Percentiles rank a stretch among this genome's conserved stretches.
These are phyloP conservation scores for Cryptomyrus ogoouensis DNA, from an alignment of 2,113 vertebrate species.

Conservation along the genomic window DNA sequence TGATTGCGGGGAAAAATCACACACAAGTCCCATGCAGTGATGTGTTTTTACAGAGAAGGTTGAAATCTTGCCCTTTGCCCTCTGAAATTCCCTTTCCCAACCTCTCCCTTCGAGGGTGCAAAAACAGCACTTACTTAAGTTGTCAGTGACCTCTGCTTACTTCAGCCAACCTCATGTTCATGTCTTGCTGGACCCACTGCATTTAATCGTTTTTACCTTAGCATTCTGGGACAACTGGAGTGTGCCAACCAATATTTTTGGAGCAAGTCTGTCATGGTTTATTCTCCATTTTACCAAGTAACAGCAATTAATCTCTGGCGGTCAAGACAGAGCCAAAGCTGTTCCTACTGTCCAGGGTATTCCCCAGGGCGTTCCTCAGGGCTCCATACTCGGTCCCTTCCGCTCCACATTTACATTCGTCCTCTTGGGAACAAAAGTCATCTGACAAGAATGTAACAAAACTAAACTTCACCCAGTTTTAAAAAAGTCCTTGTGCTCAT, in stretches of 20 bases:
- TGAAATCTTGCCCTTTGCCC: neutral
- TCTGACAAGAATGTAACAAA: neutral
- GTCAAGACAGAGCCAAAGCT: neutral
- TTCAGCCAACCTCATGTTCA: neutral
- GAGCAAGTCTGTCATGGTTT: neutral
- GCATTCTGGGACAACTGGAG: neutral
- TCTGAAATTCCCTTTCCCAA: neutral
- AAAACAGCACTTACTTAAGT: neutral
- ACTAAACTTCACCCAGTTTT: neutral
- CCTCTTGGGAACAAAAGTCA: conserved; percentile 12
- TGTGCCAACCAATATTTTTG: neutral
- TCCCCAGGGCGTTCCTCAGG: conserved; percentile 3
- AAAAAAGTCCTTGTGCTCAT: neutral
- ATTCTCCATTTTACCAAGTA: neutral
- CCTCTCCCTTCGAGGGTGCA: neutral
- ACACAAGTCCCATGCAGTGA: neutral
- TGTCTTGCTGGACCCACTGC: neutral
- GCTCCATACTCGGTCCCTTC: neutral
- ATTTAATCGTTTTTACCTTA: neutral
- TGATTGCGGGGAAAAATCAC: neutral
- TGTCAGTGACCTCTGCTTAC: conserved; percentile 5
- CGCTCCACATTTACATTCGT: neutral
- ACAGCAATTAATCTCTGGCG: neutral
- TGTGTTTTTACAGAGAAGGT: neutral
- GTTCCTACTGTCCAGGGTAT: neutral